Conservation (phyloP, 2,113 vertebrate genomes). For the Ciconia boyciana region DNA sequence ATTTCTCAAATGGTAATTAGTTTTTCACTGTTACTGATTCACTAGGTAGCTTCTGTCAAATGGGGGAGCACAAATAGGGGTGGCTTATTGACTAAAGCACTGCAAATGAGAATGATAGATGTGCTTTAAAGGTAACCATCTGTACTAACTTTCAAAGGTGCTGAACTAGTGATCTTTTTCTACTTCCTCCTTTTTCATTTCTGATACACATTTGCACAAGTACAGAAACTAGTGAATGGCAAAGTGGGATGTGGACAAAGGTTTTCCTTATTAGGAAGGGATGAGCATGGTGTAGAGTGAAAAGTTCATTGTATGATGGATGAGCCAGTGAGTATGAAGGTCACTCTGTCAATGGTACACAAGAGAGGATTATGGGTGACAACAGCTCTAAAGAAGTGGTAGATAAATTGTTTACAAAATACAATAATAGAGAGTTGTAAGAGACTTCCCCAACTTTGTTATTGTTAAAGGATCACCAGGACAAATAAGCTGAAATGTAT, state of each 20-base stretch:
- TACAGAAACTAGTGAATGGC: slow-evolving; percentile 74
- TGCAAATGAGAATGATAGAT: slow-evolving; percentile 78
- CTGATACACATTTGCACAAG: slow-evolving; percentile 25
- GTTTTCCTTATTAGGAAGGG: slow-evolving; percentile 79
- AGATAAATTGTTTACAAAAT: slow-evolving; percentile 57
- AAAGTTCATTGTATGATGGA: slow-evolving; percentile 97
- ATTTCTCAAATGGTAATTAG: background rate
- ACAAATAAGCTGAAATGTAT: background rate
- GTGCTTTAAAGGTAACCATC: slow-evolving; percentile 75
- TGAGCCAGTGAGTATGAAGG: slow-evolving; percentile 86
- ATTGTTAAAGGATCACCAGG: background rate
- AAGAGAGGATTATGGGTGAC: slow-evolving; percentile 77
- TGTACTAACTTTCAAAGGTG: slow-evolving; percentile 78
- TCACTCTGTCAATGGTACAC: slow-evolving; percentile 85
- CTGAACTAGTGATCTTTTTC: slow-evolving; percentile 73
- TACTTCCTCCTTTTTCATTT: slow-evolving; percentile 47
- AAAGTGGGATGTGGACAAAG: slow-evolving; percentile 85
- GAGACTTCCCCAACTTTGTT: background rate
- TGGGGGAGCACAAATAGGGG: slow-evolving; percentile 13
- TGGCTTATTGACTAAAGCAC: slow-evolving; percentile 44
- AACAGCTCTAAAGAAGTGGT: slow-evolving; percentile 40
- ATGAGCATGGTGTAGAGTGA: slow-evolving; percentile 77
- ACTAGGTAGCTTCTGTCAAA: slow-evolving; percentile 14
- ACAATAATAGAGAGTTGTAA: background rate
- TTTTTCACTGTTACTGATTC: slow-evolving; percentile 44